Evolutionary conservation across 2,888 invertebrate genomes (phyloP).

Genomic region (Cloeon dipterum): DNA sequence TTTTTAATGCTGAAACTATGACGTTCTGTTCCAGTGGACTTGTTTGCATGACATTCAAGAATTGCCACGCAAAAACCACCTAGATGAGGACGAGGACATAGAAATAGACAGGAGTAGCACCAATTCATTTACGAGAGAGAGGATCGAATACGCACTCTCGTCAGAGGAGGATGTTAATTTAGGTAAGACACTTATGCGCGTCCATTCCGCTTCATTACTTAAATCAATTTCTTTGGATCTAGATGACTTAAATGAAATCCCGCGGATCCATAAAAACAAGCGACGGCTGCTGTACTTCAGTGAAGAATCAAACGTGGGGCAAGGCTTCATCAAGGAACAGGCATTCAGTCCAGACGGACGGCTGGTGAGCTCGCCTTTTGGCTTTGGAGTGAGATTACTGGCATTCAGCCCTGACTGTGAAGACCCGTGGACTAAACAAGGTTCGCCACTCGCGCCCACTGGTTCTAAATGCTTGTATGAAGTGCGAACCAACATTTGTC

Average conservation of each 20-base stretch:
- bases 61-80: constrained; percentile 15
- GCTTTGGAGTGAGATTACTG: constrained; percentile 62
- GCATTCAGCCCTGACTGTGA: constrained; percentile 54
- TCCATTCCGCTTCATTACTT: too few relatives aligned
- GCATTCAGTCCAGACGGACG: constrained; percentile 80
- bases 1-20: too few relatives aligned
- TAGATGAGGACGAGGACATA: constrained; percentile 10
- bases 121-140: too few relatives aligned
- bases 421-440: constrained; percentile 52
- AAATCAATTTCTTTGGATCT: too few relatives aligned
- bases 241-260: too few relatives aligned
- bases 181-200: too few relatives aligned
- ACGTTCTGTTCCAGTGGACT: constrained; percentile 78
- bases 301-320: constrained; percentile 70
- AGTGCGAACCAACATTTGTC: constrained; percentile 45
- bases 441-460: too few relatives aligned
- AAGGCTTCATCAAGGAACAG: constrained; percentile 80
- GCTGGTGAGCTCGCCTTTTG: constrained; percentile 74
- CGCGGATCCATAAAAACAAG: constrained; percentile 39
- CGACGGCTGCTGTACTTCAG: constrained; percentile 61
- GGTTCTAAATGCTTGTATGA: constrained; percentile 29
- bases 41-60: constrained; percentile 85
- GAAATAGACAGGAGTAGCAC: constrained; percentile 9
- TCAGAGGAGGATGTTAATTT: too few relatives aligned
- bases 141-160: too few relatives aligned